Conservation (phyloP, 2,113 vertebrate genomes). For the Myanophis thanlyinensis region DNA sequence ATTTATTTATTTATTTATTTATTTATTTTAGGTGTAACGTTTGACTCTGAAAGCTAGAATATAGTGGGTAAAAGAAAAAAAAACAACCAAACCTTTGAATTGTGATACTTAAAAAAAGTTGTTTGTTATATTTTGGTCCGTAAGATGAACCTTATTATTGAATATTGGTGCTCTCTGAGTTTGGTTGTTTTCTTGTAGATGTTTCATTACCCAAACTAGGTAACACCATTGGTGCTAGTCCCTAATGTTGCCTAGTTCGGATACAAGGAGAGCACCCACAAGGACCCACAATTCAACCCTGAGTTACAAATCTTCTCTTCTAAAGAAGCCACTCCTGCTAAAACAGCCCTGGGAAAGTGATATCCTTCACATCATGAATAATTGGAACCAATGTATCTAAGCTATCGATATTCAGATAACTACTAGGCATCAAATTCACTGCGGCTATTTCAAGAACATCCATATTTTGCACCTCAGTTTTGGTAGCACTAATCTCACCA, state of each 20-base stretch:
- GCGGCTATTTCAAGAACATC: background rate
- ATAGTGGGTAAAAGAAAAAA: rapidly evolving
- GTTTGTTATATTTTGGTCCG: background rate
- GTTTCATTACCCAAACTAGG: background rate
- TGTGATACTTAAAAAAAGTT: background rate
- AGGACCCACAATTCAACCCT: too few relatives aligned
- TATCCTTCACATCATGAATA: background rate
- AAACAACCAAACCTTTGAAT: background rate
- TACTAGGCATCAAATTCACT: background rate
- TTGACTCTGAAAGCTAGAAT: background rate
- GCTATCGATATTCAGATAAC: background rate
- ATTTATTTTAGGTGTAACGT: background rate
- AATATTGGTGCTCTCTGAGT: background rate
- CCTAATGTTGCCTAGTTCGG: background rate
- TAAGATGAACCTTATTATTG: background rate
- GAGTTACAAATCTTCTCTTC: too few relatives aligned
- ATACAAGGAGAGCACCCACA: background rate
- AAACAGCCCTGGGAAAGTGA: background rate
- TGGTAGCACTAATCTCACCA: background rate
- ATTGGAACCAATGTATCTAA: background rate
- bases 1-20: too few relatives aligned
- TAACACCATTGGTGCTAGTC: background rate
- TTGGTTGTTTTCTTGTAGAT: background rate
- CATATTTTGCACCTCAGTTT: background rate
- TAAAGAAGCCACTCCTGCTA: background rate